Evolutionary conservation across 2,113 vertebrate species (phyloP), one percentile per base, ranked within the genome.

Genomic region (Rhadina sibilatrix): DNA sequence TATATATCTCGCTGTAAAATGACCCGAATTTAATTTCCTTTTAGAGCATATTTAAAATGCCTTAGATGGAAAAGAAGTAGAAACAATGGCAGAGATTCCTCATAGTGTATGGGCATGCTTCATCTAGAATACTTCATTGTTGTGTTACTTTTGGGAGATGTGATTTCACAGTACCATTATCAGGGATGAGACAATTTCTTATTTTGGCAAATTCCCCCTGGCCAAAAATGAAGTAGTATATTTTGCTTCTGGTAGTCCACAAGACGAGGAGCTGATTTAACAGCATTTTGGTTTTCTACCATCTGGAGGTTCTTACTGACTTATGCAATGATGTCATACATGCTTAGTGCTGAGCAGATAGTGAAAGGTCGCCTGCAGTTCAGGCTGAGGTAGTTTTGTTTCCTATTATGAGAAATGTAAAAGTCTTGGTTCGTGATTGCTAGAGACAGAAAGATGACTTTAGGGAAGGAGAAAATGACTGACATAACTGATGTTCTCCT

Each of bases 301-400:
- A 96, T 97, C 90, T 98, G 97, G 95, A 96, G 74, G 33, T 96
- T 97, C 75, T 81, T 90, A 75, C 90, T 96, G 92, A 89, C 90
- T 96, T 95, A 81, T 75, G 82, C 95, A 95, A 94, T 96, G 92
- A 97, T 94, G 89, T 98, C 95, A 97, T 97, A 64, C 35, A 46
- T 33, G 33, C 86, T 97, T 82, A 94, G 87, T 91, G 87, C 93
- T 61, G 49, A 94, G 35, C 57, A 95, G 93, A 96, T 95, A 93
- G 83, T 87, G 88, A 91, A 96, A 94, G 95, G 94, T 90, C 52
- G 1, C 75, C 86, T 86, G 57, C 35, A 88, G 79, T 97, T 98
- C 96, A 97, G 84, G 82, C 94, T 91, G 95, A 91, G 66, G 69
- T 91, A 94, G 94, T 87, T 94, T 96, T 84, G 78, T 83, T 97